Evolutionary conservation across 64 coral and sea anemone species (phyloP).

Genomic region (Astreopora myriophthalma): DNA sequence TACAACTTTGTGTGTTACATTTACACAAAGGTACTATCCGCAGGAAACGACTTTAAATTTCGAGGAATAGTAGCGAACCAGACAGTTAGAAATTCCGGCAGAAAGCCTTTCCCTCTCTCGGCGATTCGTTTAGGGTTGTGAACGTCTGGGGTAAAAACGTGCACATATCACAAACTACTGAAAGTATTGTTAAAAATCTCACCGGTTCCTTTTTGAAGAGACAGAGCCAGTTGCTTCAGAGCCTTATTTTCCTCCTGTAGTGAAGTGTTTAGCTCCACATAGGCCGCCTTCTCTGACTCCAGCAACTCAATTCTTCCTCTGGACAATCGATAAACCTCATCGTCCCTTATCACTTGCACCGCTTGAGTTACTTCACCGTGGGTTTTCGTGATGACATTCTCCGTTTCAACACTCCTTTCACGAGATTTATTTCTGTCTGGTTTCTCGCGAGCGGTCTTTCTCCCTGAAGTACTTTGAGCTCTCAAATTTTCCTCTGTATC

Average conservation of each 20-base stretch:
- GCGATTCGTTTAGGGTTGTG: too few relatives aligned
- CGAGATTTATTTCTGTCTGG: not conserved
- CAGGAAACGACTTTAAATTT: too few relatives aligned
- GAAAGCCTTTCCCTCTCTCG: too few relatives aligned
- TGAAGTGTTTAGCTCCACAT: conserved; percentile 86
- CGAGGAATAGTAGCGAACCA: too few relatives aligned
- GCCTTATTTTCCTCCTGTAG: conserved; percentile 86
- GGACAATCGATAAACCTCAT: conserved; percentile 52
- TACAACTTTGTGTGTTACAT: too few relatives aligned
- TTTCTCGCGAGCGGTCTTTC: not conserved
- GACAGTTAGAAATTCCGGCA: too few relatives aligned
- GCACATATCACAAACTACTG: not conserved
- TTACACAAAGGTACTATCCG: too few relatives aligned
- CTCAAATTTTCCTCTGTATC: not conserved
- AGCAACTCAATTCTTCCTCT: conserved; percentile 71
- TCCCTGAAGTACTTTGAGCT: not conserved
- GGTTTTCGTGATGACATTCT: conserved; percentile 1
- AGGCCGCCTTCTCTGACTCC: conserved; percentile 69
- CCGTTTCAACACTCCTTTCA: conserved; percentile 10
- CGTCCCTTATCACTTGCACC: conserved; percentile 20
- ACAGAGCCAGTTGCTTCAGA: conserved; percentile 79
- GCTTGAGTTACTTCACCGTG: conserved; percentile 4
- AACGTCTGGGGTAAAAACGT: too few relatives aligned
- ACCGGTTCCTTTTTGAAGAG: conserved; percentile 78
- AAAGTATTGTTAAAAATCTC: not conserved